Conservation (phyloP, 2,797 vertebrate species). For the Nyctibius grandis region DNA sequence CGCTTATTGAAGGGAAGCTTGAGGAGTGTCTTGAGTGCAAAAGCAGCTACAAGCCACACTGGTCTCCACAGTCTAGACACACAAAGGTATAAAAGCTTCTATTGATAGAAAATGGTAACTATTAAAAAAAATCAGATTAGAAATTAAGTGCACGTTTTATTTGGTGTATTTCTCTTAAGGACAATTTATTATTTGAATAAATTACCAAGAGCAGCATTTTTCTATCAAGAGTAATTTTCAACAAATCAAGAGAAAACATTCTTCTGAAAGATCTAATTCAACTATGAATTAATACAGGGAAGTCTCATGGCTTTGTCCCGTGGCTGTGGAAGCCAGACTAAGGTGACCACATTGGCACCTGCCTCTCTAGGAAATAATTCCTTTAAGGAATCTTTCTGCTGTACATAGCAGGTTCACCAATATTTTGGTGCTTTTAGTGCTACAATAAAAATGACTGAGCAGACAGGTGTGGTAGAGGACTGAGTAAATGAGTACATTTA, state of each 20-base stretch:
- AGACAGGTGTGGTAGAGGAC: not conserved
- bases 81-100: not conserved
- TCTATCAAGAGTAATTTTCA: not conserved
- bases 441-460: slow-evolving; percentile 1
- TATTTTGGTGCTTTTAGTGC: not conserved
- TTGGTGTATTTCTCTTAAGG: not conserved
- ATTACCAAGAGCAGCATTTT: not conserved
- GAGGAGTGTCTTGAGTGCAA: not conserved
- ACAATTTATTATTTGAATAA: not conserved
- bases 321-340: not conserved
- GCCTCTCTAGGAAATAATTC: not conserved
- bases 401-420: not conserved
- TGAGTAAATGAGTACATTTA: slow-evolving; percentile 4
- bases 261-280: not conserved
- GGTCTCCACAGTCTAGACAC: not conserved
- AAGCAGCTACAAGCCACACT: not conserved
- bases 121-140: not conserved
- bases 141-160: not conserved
- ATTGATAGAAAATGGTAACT: not conserved
- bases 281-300: not conserved
- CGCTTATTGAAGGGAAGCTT: not conserved
- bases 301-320: not conserved
- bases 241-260: not conserved
- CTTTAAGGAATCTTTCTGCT: not conserved
- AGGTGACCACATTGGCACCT: not conserved